Base-by-base conservation (phyloP, 2,113 vertebrate genomes). In the Amphiprion percula region DNA sequence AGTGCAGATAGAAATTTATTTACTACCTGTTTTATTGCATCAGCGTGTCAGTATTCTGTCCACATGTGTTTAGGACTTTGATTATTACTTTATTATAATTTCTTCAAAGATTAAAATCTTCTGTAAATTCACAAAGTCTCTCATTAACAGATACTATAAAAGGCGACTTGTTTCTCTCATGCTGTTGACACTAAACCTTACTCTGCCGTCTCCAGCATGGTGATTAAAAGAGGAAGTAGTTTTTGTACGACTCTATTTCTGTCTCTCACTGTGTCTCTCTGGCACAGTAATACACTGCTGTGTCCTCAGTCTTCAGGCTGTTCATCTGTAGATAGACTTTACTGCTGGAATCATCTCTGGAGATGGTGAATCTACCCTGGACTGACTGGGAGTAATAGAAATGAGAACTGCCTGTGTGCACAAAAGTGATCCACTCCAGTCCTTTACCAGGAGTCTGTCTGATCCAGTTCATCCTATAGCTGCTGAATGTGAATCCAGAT, bases 391-490 rank as follows among this genome's bases (percentile, higher is more conserved):
- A 77, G 53, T 86, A 83, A 17, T 10, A 62, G 19, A 30, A 23
- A 8, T 0, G 0, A n/a, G 3, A 1, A 69, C 60, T 53, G 0
- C 0, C 0, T 19, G 19, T 69, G 16, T 2, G 0, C 0, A 78
- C 2, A 7, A 50, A 50, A 4, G 64, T 24, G 1, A 78, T 14
- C 81, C 75, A 74, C 58, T 79, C 69, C 11, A 65, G 74, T 50
- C 62, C 62, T 68, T 89, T 73, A 19, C 68, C 84, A 83, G 83
- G 60, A 68, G 63, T 50, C 76, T 88, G 82, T 82, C 89, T 72
- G 71, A 87, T 52, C 77, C 69, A 86, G 16, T 8, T 7, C 52
- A 59, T 83, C 0, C 3, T 5, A 19, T 61, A 56, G 55, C 26
- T 58, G 5, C 24, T 53, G 17, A 68, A 49, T 26, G 41, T 70